Percentiles rank a stretch among this genome's conserved stretches.
phyloP scores from a whole-genome alignment of 1,140 invertebrate species.

The Scylla paramamosain region DNA sequence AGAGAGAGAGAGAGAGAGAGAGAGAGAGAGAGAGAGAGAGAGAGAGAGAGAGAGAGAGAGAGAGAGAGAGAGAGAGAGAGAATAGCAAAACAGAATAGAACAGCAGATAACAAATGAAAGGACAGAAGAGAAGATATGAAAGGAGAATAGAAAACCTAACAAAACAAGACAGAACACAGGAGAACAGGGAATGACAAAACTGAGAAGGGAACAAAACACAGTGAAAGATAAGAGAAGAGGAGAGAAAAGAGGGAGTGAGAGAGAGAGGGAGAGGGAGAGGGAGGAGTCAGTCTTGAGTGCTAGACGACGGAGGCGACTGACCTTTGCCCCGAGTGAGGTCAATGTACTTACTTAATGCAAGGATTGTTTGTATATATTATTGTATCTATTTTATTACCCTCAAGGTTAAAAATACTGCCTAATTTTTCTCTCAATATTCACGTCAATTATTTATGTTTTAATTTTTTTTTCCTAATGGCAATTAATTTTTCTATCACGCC shows the following conservation, averaged over 20 bases:
- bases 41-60: neutral
- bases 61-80: neutral
- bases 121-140: no score
- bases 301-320: neutral
- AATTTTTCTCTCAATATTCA: no score
- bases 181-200: neutral
- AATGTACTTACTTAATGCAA: neutral
- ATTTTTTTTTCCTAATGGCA: no score
- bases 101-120: neutral
- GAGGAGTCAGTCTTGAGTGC: neutral
- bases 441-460: no score
- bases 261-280: neutral
- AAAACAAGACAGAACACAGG: neutral
- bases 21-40: neutral
- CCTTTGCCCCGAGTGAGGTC: neutral
- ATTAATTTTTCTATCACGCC: no score
- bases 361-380: neutral
- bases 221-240: neutral
- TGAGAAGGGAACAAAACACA: neutral
- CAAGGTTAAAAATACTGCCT: no score
- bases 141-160: neutral
- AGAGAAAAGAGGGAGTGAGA: neutral
- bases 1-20: slow-evolving; percentile 27
- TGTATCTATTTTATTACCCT: neutral
- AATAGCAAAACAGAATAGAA: neutral